Evolutionary conservation across 2,888 invertebrate species (phyloP), one percentile per base, ranked within the genome.

Genomic region (Palloptera scutellata): DNA sequence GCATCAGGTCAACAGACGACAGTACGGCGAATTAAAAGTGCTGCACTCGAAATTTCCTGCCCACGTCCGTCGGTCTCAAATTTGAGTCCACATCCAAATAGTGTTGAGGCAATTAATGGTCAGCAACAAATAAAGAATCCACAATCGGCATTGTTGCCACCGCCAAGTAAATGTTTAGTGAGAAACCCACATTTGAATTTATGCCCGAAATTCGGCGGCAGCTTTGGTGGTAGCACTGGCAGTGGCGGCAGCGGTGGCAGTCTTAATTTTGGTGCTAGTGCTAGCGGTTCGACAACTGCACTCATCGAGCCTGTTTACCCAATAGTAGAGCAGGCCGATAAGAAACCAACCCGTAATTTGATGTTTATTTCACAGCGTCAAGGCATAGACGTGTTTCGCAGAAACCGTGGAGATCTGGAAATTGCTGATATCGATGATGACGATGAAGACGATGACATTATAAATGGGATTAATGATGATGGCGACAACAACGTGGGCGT

Each of bases 301-400:
- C 71, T 84, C 1, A 79, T 83, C 54, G 84, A 83, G 61, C 79
- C 81, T 0, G 80, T 82, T 89, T 93, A 94, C 83, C 93, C 94
- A 4, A 94, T 94, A 75, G 93, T 92, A 1, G 94, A 94, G 85
- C 93, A 93, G 80, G 91, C 91, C 0, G 94, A 93, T 78, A 93
- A 94, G 91, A 86, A 82, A 80, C 17, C 20, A 19, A 12, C 42
- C 41, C 54, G 57, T 19, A 43, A 55, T 30, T 30, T 30, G 6
- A 4, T 30, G 6, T 30, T 30, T 30, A 30, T 30, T 6, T 2
- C 30, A 30, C 30, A 30, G 2, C 30, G 30, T 30, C 2, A 30
- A 4, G 30, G 30, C 6, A 4, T 30, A 30, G 30, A 30, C 2
- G 30, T 30, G 6, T 30, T 30, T 30, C 48, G 58, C 42, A 15